These are phyloP conservation scores for Myioborus melanocephalus DNA, from an alignment of 2,797 vertebrate genomes.

Conservation along the genomic window DNA sequence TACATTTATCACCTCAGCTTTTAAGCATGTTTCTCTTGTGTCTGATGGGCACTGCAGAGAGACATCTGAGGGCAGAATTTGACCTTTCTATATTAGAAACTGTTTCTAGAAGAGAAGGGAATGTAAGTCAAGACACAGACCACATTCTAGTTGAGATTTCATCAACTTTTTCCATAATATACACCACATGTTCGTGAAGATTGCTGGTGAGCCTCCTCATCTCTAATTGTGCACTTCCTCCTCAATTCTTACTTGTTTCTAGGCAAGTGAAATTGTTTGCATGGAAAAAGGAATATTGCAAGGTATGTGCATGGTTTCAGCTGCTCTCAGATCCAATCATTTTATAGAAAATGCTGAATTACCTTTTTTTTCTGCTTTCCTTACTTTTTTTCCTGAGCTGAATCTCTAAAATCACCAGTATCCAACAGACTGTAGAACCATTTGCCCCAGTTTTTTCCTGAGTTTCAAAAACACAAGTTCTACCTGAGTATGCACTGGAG, in stretches of 20 bases:
- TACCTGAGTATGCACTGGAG: neutral
- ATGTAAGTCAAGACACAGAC: slow-evolving; percentile 32
- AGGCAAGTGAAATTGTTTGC: neutral
- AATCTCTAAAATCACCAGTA: neutral
- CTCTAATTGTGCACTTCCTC: neutral
- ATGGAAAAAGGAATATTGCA: neutral
- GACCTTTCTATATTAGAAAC: slow-evolving; percentile 35
- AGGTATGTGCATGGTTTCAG: neutral
- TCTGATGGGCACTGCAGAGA: neutral
- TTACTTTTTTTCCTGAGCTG: neutral
- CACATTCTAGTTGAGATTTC: slow-evolving; percentile 27
- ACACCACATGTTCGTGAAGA: slow-evolving; percentile 47
- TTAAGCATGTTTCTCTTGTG: neutral
- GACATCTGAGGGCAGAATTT: slow-evolving; percentile 7
- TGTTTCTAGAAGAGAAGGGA: slow-evolving; percentile 28
- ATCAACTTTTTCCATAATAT: slow-evolving; percentile 34
- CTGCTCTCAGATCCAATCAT: neutral
- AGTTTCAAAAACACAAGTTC: neutral
- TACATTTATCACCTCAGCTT: neutral
- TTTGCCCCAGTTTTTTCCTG: neutral
- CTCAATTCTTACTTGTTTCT: neutral
- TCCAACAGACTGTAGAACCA: neutral
- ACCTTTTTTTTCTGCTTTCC: neutral
- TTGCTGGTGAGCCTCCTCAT: neutral
- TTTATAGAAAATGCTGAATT: neutral